A percentile compares a stretch with the other conserved stretches of the same genome.
Conservation (phyloP, 2,113 vertebrate species). For the Carassius gibelio region DNA sequence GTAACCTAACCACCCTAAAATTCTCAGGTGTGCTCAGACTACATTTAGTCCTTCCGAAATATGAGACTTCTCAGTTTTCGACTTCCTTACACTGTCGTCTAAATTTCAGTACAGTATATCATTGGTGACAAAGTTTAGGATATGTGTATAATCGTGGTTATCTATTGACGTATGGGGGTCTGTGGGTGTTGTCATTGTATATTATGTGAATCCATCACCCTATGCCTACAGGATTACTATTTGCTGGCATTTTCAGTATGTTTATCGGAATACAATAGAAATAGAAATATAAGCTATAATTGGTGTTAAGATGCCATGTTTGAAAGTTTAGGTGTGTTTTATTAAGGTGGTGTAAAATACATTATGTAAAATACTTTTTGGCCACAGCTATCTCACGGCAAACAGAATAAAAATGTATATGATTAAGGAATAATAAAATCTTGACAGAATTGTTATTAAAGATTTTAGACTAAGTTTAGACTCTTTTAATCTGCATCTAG, state of each 20-base stretch:
- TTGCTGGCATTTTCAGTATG: neutral
- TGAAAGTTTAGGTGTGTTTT: neutral
- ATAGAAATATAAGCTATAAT: neutral
- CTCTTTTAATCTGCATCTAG: neutral
- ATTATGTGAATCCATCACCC: neutral
- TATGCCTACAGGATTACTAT: neutral
- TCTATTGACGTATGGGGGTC: neutral
- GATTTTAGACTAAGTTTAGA: neutral
- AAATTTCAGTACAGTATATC: neutral
- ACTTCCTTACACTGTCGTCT: neutral
- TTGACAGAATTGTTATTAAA: neutral
- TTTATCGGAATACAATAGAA: neutral
- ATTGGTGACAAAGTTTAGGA: neutral
- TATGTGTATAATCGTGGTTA: neutral
- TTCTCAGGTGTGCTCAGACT: slow-evolving; percentile 38
- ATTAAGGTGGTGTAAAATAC: neutral
- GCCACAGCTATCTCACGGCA: neutral
- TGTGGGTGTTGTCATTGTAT: neutral
- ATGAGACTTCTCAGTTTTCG: slow-evolving; percentile 1
- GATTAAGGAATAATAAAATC: neutral
- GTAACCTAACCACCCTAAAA: slow-evolving; percentile 24
- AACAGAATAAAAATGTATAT: too few species aligned
- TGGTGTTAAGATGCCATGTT: neutral
- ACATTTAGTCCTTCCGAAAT: slow-evolving; percentile 26
- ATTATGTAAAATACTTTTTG: neutral